phyloP scores from a whole-genome alignment of 2,888 invertebrate genomes.

The Ichneumon xanthorius region DNA sequence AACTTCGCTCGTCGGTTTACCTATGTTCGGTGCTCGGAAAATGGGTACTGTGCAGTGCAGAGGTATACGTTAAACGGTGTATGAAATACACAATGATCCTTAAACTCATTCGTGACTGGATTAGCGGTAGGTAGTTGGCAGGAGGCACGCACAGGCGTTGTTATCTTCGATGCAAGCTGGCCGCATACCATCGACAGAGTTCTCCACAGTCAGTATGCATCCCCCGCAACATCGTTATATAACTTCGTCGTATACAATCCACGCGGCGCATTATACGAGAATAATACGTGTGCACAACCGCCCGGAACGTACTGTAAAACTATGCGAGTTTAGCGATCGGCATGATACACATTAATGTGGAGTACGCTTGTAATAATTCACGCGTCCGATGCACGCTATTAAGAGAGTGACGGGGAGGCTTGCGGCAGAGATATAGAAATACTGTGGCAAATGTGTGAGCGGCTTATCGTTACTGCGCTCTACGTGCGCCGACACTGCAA shows the following conservation, averaged over 20 bases:
- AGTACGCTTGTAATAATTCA: conserved; percentile 3
- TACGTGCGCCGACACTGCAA: background rate
- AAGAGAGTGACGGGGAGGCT: background rate
- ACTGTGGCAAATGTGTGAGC: background rate
- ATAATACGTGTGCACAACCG: conserved; percentile 31
- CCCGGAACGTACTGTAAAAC: background rate
- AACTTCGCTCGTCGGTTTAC: conserved; percentile 3
- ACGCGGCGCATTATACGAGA: conserved; percentile 15
- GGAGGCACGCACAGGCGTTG: conserved; percentile 50
- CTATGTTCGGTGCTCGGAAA: background rate
- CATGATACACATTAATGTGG: conserved; percentile 21
- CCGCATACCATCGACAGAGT: conserved; percentile 37
- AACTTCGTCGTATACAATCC: conserved; percentile 23
- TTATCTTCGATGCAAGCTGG: conserved; percentile 60
- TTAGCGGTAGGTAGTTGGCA: conserved; percentile 48
- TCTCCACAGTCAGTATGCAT: conserved; percentile 23
- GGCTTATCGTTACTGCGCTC: background rate
- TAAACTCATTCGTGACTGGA: conserved; percentile 58
- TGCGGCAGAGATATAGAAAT: background rate
- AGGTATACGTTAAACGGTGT: conserved; percentile 50
- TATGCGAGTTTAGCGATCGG: conserved; percentile 2
- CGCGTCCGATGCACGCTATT: background rate
- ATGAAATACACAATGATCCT: conserved; percentile 54
- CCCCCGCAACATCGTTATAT: conserved; percentile 6
- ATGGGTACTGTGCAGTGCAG: background rate